Conservation (phyloP, 2,113 vertebrate genomes). For the Excalfactoria chinensis region DNA sequence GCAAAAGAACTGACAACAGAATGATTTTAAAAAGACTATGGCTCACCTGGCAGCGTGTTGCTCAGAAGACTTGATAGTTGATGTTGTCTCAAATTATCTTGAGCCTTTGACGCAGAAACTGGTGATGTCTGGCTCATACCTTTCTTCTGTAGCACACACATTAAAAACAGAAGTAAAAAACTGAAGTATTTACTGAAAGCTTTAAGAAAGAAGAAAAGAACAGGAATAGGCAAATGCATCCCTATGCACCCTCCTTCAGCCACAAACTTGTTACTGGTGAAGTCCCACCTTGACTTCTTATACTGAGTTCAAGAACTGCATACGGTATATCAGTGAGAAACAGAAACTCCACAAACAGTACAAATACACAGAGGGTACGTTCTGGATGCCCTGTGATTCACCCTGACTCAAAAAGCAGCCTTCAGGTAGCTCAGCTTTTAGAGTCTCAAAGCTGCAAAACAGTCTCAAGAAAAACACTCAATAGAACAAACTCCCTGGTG, state of each 20-base stretch:
- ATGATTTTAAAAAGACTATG: conserved; percentile 53
- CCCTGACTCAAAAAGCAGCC: not conserved
- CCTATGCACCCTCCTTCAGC: not conserved
- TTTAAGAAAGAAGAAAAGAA: not conserved
- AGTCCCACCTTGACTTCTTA: not conserved
- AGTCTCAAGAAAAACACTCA: not conserved
- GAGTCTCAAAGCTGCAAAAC: not conserved
- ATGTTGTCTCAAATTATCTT: conserved; percentile 79
- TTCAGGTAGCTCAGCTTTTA: not conserved
- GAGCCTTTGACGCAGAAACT: conserved; percentile 77
- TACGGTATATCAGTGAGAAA: not conserved
- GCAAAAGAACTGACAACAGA: conserved; percentile 20
- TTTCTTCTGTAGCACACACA: conserved; percentile 74
- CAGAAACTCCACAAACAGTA: not conserved
- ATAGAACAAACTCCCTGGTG: not conserved
- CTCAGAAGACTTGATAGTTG: conserved; percentile 84
- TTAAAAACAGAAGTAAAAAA: not conserved
- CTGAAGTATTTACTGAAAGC: conserved; percentile 1
- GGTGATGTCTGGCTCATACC: conserved; percentile 76
- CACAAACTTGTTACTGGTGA: not conserved
- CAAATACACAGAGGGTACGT: not conserved
- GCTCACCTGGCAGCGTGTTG: conserved; percentile 79
- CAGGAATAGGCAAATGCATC: not conserved
- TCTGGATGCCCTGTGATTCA: not conserved
- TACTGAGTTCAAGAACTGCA: not conserved